Conservation (phyloP, 2,797 vertebrate species). For the Phoebastria nigripes region DNA sequence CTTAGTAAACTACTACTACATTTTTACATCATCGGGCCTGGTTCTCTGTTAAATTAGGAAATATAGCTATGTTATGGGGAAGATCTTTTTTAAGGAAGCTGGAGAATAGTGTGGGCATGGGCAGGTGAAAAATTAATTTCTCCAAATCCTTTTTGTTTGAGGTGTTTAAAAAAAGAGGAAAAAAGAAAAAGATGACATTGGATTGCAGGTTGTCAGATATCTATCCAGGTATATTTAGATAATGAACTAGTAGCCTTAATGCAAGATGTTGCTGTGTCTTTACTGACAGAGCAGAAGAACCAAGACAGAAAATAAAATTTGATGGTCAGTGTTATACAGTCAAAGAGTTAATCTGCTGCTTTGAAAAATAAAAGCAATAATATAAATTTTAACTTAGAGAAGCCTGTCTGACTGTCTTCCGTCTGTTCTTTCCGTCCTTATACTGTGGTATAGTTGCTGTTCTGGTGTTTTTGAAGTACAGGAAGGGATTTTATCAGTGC, state of each 20-base stretch:
- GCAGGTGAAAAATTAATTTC: not conserved
- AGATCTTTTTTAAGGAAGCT: not conserved
- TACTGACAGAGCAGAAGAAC: not conserved
- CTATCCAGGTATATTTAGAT: not conserved
- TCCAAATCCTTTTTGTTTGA: not conserved
- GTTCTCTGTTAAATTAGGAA: not conserved
- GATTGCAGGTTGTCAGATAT: not conserved
- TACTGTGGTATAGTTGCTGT: not conserved
- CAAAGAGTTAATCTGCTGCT: not conserved
- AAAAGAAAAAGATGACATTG: not conserved
- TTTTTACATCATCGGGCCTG: not conserved
- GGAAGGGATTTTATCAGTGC: conserved; percentile 63
- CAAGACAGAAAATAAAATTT: not conserved
- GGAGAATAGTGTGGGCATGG: not conserved
- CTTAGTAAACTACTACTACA: not conserved
- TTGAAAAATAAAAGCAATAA: not conserved
- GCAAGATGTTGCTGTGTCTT: not conserved
- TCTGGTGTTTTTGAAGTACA: conserved; percentile 41
- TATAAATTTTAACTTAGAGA: not conserved
- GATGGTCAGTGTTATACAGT: not conserved
- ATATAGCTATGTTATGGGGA: rapidly evolving
- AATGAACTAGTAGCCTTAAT: not conserved
- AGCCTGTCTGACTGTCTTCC: not conserved
- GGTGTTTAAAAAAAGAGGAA: not conserved
- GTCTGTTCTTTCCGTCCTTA: not conserved